phyloP scores from a whole-genome alignment of 2,888 invertebrate genomes.

The Magallana nippona region DNA sequence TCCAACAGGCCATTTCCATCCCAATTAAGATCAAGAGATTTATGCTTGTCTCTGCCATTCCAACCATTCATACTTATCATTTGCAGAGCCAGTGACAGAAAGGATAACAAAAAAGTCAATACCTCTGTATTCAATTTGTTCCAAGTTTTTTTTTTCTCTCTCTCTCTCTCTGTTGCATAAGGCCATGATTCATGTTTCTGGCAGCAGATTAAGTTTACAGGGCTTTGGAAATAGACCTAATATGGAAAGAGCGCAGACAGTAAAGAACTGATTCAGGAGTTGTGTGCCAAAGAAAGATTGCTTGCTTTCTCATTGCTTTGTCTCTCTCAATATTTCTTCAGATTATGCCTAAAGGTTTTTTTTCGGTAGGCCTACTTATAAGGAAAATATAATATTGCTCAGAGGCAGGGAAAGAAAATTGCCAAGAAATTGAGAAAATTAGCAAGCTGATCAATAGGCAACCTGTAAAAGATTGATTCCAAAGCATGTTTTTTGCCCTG shows the following conservation, averaged over 20 bases:
- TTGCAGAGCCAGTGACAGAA: neutral
- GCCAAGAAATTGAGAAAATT: too few species aligned
- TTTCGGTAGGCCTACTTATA: too few species aligned
- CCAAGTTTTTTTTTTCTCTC: neutral
- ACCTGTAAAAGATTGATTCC: too few species aligned
- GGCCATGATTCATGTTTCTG: neutral
- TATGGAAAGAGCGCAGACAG: neutral
- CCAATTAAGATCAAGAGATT: neutral
- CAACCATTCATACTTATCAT: conserved; percentile 10
- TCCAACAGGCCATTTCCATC: neutral
- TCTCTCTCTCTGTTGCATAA: neutral
- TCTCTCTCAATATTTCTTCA: too few species aligned
- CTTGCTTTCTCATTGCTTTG: too few species aligned
- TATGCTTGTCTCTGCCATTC: conserved; percentile 13
- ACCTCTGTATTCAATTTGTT: neutral
- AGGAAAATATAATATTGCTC: too few species aligned
- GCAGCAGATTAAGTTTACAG: neutral
- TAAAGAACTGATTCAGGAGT: too few species aligned
- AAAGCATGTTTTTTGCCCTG: too few species aligned
- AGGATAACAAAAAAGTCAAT: conserved; percentile 1
- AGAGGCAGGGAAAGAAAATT: too few species aligned
- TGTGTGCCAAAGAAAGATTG: too few species aligned
- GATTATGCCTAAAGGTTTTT: too few species aligned
- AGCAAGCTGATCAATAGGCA: too few species aligned
- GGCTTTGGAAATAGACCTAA: neutral